phyloP scores from a whole-genome alignment of 2,113 vertebrate genomes.

The Mesocricetus auratus region DNA sequence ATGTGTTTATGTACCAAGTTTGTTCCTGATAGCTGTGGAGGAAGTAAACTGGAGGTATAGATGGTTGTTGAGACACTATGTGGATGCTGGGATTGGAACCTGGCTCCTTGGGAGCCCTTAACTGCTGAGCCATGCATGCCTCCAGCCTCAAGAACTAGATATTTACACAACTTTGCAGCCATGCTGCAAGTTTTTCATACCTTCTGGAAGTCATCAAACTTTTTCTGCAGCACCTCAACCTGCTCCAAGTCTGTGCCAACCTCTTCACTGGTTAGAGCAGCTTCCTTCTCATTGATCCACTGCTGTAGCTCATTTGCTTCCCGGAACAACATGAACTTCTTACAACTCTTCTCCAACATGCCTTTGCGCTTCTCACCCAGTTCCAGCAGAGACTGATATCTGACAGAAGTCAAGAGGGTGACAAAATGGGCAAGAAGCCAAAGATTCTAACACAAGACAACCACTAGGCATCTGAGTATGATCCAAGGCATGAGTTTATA shows the following conservation, averaged over 20 bases:
- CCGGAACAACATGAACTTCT: conserved; percentile 99
- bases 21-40: background rate
- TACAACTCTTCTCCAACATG: conserved; percentile 99
- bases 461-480: background rate
- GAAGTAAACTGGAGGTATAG: background rate
- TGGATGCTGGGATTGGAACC: background rate
- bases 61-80: background rate
- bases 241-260: conserved; percentile 98
- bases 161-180: background rate
- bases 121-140: background rate
- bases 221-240: conserved; percentile 99
- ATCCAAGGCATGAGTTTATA: conserved; percentile 3
- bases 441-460: background rate
- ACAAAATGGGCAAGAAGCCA: background rate
- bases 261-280: conserved; percentile 94
- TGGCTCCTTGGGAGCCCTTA: background rate
- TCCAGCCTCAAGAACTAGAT: background rate
- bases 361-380: conserved; percentile 97
- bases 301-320: conserved; percentile 98
- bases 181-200: conserved; percentile 77
- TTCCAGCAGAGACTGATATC: conserved; percentile 95
- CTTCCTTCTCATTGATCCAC: conserved; percentile 99
- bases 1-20: background rate
- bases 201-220: conserved; percentile 99
- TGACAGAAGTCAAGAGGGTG: conserved; percentile 74